Conservation (phyloP, 2,113 vertebrate genomes). For the Rhabdomys dilectus region DNA sequence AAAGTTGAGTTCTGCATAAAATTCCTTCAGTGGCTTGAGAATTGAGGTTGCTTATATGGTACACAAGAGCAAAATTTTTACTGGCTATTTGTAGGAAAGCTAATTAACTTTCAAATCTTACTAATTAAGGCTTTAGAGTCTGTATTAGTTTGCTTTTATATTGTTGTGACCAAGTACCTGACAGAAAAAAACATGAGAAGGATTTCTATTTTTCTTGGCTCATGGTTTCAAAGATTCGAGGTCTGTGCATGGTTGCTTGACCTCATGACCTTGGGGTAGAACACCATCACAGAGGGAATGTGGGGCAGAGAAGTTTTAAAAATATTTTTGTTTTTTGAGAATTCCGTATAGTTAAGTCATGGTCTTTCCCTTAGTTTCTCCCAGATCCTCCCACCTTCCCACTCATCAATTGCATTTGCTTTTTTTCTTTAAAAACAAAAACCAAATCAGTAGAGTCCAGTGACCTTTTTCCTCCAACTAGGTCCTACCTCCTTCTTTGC, state of each 20-base stretch:
- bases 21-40: background rate
- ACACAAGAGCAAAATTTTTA: constrained; percentile 19
- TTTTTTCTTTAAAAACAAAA: background rate
- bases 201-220: background rate
- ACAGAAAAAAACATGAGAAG: background rate
- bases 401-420: background rate
- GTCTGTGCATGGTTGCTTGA: background rate
- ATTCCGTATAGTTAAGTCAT: background rate
- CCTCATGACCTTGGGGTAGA: background rate
- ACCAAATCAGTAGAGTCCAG: too few relatives aligned
- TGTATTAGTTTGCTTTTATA: constrained; percentile 6
- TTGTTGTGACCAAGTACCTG: background rate
- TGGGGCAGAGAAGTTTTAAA: background rate
- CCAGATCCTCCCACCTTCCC: background rate
- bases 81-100: background rate
- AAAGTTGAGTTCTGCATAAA: background rate
- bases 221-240: background rate
- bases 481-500: background rate
- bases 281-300: background rate
- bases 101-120: constrained; percentile 34
- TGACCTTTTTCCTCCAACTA: background rate
- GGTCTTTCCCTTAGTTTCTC: background rate
- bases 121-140: background rate
- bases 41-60: background rate
- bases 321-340: background rate